A percentile compares a stretch with the other conserved stretches of the same genome.
phyloP scores from a whole-genome alignment of 2,888 invertebrate genomes.

The Eupithecia insigniata region DNA sequence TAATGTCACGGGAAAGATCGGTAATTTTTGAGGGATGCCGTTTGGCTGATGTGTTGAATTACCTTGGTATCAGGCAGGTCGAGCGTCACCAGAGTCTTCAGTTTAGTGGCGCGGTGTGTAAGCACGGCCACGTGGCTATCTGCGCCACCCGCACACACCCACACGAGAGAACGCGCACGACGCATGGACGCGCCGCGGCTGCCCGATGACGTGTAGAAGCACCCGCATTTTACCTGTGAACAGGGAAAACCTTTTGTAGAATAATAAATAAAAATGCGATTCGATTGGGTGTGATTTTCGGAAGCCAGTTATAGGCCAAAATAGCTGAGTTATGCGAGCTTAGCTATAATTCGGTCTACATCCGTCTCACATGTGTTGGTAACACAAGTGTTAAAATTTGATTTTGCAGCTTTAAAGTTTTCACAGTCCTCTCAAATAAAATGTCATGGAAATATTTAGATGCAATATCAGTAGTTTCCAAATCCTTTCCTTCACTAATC shows the following conservation, averaged over 20 bases:
- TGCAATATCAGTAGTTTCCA: too few relatives aligned
- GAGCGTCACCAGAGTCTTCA: conserved; percentile 90
- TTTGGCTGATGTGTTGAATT: background rate
- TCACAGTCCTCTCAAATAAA: background rate
- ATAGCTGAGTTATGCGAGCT: background rate
- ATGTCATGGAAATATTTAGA: too few relatives aligned
- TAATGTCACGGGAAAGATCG: too few relatives aligned
- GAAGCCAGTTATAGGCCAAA: background rate
- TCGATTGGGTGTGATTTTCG: background rate
- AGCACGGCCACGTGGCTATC: conserved; percentile 90
- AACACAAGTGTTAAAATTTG: background rate
- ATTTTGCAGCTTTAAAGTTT: background rate
- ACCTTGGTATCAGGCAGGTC: conserved; percentile 91
- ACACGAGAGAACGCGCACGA: conserved; percentile 91
- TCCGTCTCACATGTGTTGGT: too few relatives aligned
- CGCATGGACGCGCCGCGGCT: conserved; percentile 79
- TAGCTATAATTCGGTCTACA: background rate
- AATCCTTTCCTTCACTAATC: background rate
- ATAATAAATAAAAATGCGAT: background rate
- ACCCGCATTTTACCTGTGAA: conserved; percentile 93
- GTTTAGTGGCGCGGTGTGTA: conserved; percentile 89
- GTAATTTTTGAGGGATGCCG: too few relatives aligned
- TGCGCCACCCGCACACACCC: conserved; percentile 94
- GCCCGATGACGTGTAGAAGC: conserved; percentile 89
- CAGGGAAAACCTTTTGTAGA: background rate